Evolutionary conservation across 2,797 vertebrate species (phyloP), one percentile per base, ranked within the genome.

Genomic region (Hypotaenidia okinawae): DNA sequence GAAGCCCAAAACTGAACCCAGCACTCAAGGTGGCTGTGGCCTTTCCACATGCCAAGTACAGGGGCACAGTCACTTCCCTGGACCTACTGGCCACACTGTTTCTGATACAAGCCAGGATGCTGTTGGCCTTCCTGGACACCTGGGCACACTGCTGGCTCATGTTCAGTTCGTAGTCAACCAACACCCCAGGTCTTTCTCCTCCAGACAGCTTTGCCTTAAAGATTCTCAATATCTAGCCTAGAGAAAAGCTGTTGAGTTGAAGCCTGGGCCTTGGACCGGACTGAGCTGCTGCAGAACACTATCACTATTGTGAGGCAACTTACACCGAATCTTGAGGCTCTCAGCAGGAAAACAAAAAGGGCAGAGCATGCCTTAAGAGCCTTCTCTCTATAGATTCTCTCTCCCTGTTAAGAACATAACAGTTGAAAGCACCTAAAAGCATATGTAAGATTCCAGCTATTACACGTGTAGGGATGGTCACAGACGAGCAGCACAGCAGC

Each of bases 341-440:
- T 54, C 72, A 54, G 72, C 52, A 64, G 57, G 52, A 83, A 84
- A 92, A 49, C 27, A 52, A 47, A 67, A 91, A 79, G 55, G 51
- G 59, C 52, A 91, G 63, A 73, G 82, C 3, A 39, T 6, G 67
- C 41, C 47, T 77, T 91, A 89, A 87, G 69, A 95, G 84, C 51
- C 68, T 78, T n/a, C 63, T 35, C 68, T 73, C 23, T 32, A 59
- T 19, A 73, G 47, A 75, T 75, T 51, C 43, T 85, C 58, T 75
- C 63, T 76, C 62, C 47, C 43, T 52, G 24, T 5, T 62, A 83
- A 68, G 67, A 81, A 84, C 41, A 3, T 59, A 74, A 41, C 37
- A 47, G 47, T 94, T 74, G 33, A 72, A 82, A 82, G 87, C 58
- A 68, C 10, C 88, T 87, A 76, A 82, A 90, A 92, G 81, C 77